phyloP scores from a whole-genome alignment of 2,113 vertebrate species.

The Theristicus caerulescens region DNA sequence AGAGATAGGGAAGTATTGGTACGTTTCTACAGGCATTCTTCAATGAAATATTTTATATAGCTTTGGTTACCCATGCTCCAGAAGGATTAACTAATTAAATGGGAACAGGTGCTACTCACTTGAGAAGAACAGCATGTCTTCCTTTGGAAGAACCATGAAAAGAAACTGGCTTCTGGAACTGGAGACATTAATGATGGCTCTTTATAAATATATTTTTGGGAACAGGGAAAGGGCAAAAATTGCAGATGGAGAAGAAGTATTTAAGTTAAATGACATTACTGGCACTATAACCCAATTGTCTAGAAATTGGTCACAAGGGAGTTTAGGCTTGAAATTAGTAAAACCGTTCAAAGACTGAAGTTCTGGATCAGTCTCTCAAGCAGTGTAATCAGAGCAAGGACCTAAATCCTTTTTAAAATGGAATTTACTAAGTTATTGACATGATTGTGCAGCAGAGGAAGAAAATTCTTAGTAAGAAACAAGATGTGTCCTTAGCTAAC shows the following conservation, averaged over 20 bases:
- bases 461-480: background rate
- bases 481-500: background rate
- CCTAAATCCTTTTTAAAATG: background rate
- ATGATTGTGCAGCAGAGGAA: background rate
- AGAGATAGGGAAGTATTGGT: background rate
- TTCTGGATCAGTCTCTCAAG: background rate
- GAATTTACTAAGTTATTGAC: background rate
- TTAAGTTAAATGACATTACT: background rate
- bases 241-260: background rate
- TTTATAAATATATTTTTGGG: background rate
- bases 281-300: background rate
- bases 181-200: background rate
- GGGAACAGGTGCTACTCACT: fast-evolving
- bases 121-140: background rate
- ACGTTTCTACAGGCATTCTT: background rate
- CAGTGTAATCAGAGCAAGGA: background rate
- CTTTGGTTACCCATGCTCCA: background rate
- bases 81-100: background rate
- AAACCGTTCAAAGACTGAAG: background rate
- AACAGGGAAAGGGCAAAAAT: background rate
- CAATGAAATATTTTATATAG: background rate
- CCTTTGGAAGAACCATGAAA: background rate
- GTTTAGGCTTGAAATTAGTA: background rate
- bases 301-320: background rate
- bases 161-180: background rate